Evolutionary conservation across 2,888 invertebrate species (phyloP).

Genomic region (Eugnorisma glareosa): DNA sequence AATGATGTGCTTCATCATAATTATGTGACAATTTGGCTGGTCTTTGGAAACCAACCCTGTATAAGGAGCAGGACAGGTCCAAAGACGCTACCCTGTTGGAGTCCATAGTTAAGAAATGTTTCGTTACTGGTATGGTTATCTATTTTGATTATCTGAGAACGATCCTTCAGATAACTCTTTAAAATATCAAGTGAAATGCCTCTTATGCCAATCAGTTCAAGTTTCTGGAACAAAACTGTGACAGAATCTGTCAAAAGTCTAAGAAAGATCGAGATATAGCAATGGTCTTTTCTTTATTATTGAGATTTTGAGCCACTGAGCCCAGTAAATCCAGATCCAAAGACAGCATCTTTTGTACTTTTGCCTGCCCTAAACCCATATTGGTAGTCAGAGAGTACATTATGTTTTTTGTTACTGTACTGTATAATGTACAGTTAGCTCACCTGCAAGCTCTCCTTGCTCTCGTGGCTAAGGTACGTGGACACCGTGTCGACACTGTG

Average conservation of each 20-base stretch:
- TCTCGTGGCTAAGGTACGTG: constrained; percentile 96
- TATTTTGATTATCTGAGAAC: neutral
- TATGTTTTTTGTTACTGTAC: neutral
- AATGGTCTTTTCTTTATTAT: neutral
- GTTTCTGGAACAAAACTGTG: neutral
- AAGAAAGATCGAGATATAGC: neutral
- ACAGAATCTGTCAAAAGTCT: neutral
- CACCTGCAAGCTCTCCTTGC: constrained; percentile 92
- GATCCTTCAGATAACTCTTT: neutral
- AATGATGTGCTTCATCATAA: too few relatives aligned
- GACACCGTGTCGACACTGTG: constrained; percentile 97
- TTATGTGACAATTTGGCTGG: too few relatives aligned
- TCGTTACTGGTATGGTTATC: neutral
- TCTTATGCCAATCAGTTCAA: neutral
- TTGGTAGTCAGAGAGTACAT: neutral
- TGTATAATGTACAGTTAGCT: neutral
- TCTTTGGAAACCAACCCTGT: too few relatives aligned
- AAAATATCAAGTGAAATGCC: neutral
- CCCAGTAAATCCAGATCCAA: neutral
- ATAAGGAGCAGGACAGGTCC: neutral
- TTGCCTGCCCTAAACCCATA: neutral
- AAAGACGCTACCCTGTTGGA: neutral
- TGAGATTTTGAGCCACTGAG: neutral
- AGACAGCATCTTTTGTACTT: neutral
- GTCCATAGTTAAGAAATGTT: neutral